These are phyloP conservation scores for Halichondria panicea DNA, from an alignment of 37 sponge, comb jelly and placozoan species.

Conservation along the genomic window DNA sequence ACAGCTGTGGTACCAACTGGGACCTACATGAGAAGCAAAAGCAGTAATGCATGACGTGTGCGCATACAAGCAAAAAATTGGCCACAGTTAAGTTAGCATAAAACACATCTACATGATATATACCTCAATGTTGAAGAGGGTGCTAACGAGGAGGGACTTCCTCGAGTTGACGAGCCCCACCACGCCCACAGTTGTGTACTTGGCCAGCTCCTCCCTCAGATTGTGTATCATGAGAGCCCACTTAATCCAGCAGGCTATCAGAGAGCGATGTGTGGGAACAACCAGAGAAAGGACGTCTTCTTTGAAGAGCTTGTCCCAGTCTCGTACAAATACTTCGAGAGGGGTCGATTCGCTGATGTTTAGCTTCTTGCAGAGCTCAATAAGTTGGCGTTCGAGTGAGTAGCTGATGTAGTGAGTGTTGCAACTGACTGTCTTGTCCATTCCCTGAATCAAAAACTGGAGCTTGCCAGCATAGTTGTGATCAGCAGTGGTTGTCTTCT, in stretches of 20 bases:
- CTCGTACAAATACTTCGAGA: not conserved
- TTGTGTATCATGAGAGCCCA: constrained; percentile 61
- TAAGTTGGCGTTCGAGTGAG: constrained; percentile 67
- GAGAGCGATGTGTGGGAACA: constrained; percentile 12
- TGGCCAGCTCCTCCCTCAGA: constrained; percentile 57
- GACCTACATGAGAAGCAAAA: constrained; percentile 20
- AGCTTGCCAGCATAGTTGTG: constrained; percentile 45
- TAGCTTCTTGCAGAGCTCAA: constrained; percentile 39
- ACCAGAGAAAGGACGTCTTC: constrained; percentile 40
- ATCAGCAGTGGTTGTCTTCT: not conserved
- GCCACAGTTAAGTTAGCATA: not conserved
- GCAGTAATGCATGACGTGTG: no score
- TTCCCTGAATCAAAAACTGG: constrained; percentile 50
- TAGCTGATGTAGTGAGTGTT: constrained; percentile 62
- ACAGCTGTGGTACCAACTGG: constrained; percentile 56
- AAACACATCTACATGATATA: not conserved
- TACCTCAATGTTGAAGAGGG: constrained; percentile 49
- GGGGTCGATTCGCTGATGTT: constrained; percentile 10
- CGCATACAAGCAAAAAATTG: no score
- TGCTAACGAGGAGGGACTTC: constrained; percentile 50
- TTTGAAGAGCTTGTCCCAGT: constrained; percentile 55
- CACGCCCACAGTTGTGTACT: constrained; percentile 59
- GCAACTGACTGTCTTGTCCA: constrained; percentile 51
- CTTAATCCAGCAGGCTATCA: constrained; percentile 70
- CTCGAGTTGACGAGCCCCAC: constrained; percentile 62